phyloP scores from a whole-genome alignment of 2,888 invertebrate species.

The Drosophila affinis region DNA sequence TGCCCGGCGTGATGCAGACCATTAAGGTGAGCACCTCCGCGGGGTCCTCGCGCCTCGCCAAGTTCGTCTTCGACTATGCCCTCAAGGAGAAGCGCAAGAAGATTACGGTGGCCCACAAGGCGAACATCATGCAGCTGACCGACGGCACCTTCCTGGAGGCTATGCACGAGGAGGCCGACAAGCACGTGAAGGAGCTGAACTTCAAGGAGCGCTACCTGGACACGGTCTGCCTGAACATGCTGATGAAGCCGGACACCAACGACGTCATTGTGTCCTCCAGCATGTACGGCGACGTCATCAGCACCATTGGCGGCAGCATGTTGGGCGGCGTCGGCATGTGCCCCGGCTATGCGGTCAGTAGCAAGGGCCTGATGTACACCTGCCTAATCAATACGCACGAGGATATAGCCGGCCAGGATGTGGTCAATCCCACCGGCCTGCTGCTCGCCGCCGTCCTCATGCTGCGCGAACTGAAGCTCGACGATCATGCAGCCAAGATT shows the following conservation, averaged over 20 bases:
- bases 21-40: constrained; percentile 96
- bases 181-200: constrained; percentile 93
- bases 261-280: constrained; percentile 99
- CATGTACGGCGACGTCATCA: constrained; percentile 98
- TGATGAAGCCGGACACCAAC: constrained; percentile 56
- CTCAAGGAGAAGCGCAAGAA: constrained; percentile 95
- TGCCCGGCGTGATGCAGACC: constrained; percentile 96
- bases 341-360: constrained; percentile 94
- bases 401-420: constrained; percentile 95
- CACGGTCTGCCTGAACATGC: constrained; percentile 82
- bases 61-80: constrained; percentile 99
- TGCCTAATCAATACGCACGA: constrained; percentile 97
- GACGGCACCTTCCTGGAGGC: constrained; percentile 94
- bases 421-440: constrained; percentile 96
- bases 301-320: constrained; percentile 96
- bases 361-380: constrained; percentile 90
- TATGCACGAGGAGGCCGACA: constrained; percentile 93
- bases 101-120: constrained; percentile 99
- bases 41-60: constrained; percentile 96
- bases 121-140: constrained; percentile 99
- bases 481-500: constrained; percentile 91
- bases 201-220: constrained; percentile 99
- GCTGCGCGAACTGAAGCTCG: constrained; percentile 94
- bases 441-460: constrained; percentile 95
- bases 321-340: constrained; percentile 97